Evolutionary conservation across 2,888 invertebrate species (phyloP).

Genomic region (Drosophila paranaensis): DNA sequence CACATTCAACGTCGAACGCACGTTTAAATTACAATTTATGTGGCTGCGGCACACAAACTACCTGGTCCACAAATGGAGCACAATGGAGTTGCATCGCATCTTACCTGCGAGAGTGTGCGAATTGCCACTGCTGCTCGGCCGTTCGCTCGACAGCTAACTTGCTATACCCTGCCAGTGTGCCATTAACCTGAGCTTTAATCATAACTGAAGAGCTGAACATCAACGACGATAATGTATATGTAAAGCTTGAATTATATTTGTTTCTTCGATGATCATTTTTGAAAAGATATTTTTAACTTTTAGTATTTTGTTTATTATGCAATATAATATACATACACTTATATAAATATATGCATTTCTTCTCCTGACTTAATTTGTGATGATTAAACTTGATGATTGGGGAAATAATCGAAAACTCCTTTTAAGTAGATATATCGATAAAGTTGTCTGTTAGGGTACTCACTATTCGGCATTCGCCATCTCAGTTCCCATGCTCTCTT

Average conservation of each 20-base stretch:
- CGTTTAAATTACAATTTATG: constrained; percentile 72
- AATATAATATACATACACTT: not conserved
- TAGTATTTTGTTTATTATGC: not conserved
- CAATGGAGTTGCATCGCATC: constrained; percentile 16
- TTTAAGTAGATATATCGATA: no score
- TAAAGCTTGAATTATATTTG: no score
- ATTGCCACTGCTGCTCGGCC: constrained; percentile 19
- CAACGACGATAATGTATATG: not conserved
- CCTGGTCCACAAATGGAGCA: constrained; percentile 36
- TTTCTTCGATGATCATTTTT: no score
- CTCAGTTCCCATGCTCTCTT: not conserved
- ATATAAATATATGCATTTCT: not conserved
- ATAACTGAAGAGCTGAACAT: not conserved
- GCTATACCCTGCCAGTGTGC: not conserved
- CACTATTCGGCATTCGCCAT: not conserved
- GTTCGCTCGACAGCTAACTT: not conserved
- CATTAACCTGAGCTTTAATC: not conserved
- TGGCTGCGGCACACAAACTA: constrained; percentile 49
- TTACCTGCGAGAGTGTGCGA: constrained; percentile 39
- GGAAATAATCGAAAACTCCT: not conserved
- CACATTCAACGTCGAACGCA: constrained; percentile 28
- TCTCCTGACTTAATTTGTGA: not conserved
- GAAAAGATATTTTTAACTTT: no score
- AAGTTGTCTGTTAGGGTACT: not conserved
- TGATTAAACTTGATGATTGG: not conserved